A percentile compares a stretch with the other conserved stretches of the same genome.
phyloP scores from a whole-genome alignment of 2,888 invertebrate genomes.

The Mesochorus sp. region DNA sequence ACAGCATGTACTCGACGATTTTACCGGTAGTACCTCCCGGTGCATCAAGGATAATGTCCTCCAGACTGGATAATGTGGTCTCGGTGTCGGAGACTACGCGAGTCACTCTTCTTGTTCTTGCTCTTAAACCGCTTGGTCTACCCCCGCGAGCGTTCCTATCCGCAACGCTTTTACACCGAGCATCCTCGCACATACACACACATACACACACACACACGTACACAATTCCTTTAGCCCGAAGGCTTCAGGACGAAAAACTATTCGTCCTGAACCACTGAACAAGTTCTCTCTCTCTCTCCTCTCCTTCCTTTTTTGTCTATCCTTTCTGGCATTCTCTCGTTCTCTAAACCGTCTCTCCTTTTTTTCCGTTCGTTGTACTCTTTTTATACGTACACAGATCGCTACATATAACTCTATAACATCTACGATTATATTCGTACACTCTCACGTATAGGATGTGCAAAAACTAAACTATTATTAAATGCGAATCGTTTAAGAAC shows the following conservation, averaged over 20 bases:
- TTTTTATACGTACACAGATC: not conserved
- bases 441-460: not conserved
- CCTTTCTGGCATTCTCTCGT: conserved; percentile 33
- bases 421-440: not conserved
- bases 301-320: conserved; percentile 30
- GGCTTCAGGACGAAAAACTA: conserved; percentile 67
- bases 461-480: conserved; percentile 35
- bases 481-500: conserved; percentile 36
- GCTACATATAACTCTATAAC: not conserved
- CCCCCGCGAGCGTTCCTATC: not conserved
- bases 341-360: conserved; percentile 24
- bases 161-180: conserved; percentile 28
- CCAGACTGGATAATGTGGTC: conserved; percentile 66
- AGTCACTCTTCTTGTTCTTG: conserved; percentile 71
- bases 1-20: conserved; percentile 47
- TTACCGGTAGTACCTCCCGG: conserved; percentile 53
- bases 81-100: conserved; percentile 64
- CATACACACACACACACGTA: not conserved
- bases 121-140: conserved; percentile 59
- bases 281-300: no score
- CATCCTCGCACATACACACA: not conserved
- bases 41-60: conserved; percentile 63
- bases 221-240: conserved; percentile 18
- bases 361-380: conserved; percentile 4
- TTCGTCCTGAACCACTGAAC: conserved; percentile 31